phyloP scores from a whole-genome alignment of 1,140 invertebrate genomes.

The Drosophila malerkotliana region DNA sequence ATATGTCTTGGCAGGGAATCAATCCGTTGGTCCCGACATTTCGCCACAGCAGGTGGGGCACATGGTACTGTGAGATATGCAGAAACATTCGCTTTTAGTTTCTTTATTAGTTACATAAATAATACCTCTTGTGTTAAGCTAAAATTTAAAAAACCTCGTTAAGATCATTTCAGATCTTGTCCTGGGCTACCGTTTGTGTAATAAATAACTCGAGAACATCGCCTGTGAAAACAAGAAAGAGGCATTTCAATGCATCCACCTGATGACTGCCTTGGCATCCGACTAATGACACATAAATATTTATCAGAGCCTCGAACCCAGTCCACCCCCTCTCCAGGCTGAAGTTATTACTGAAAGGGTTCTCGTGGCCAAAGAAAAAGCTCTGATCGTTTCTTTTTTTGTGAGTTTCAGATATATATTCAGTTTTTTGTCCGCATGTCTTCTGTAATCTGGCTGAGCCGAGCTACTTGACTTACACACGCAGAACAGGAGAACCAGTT shows the following conservation, averaged over 20 bases:
- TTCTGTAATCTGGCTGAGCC: constrained; percentile 71
- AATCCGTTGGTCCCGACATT: constrained; percentile 56
- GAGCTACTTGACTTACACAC: constrained; percentile 79
- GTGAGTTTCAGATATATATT: constrained; percentile 1
- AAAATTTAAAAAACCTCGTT: neutral
- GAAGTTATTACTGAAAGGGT: constrained; percentile 68
- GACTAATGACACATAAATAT: constrained; percentile 79
- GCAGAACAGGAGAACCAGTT: constrained; percentile 73
- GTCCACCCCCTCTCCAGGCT: constrained; percentile 9
- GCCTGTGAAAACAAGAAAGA: constrained; percentile 16
- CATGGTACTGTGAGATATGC: neutral
- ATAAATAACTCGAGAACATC: constrained; percentile 21
- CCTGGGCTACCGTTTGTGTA: neutral
- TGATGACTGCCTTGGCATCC: constrained; percentile 59
- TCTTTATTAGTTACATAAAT: neutral
- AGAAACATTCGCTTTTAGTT: neutral
- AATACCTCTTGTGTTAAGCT: neutral
- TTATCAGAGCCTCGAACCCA: constrained; percentile 45
- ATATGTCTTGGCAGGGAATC: constrained; percentile 47
- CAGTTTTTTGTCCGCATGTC: constrained; percentile 32
- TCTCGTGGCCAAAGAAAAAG: constrained; percentile 57
- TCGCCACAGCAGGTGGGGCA: constrained; percentile 13
- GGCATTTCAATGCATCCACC: constrained; percentile 68
- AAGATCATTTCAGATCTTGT: neutral
- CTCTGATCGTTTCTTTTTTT: constrained; percentile 34